phyloP scores from a whole-genome alignment of 2,797 vertebrate genomes.

The Labroides dimidiatus region DNA sequence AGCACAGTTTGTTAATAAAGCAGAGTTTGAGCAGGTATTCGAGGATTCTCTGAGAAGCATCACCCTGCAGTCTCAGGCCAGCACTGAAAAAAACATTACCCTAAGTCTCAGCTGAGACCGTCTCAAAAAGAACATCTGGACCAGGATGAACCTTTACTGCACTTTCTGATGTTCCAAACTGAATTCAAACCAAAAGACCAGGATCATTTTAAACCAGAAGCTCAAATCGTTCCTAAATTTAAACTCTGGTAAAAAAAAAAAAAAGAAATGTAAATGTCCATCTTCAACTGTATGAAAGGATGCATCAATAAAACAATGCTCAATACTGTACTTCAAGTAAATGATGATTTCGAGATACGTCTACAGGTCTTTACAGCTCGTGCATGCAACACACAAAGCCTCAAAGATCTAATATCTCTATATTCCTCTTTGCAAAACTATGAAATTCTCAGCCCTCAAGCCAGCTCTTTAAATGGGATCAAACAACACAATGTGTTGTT shows the following conservation, averaged over 20 bases:
- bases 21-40: conserved; percentile 1
- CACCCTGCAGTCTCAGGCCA: conserved; percentile 35
- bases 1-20: conserved; percentile 22
- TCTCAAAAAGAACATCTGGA: conserved; percentile 36
- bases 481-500: background rate
- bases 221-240: no score
- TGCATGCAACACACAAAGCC: background rate
- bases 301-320: no score
- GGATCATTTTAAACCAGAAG: background rate
- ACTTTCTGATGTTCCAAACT: conserved; percentile 11
- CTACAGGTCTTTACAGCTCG: no score
- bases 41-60: conserved; percentile 24
- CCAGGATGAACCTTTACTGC: conserved; percentile 13
- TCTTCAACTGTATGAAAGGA: no score
- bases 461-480: background rate
- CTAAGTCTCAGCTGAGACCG: conserved; percentile 32
- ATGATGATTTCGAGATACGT: no score
- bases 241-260: no score
- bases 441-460: background rate
- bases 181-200: background rate
- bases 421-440: no score
- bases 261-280: no score
- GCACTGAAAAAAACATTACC: conserved; percentile 52
- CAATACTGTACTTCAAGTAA: no score
- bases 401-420: no score